Evolutionary conservation across 2,888 invertebrate genomes (phyloP).

Genomic region (Drosophila bunnanda): DNA sequence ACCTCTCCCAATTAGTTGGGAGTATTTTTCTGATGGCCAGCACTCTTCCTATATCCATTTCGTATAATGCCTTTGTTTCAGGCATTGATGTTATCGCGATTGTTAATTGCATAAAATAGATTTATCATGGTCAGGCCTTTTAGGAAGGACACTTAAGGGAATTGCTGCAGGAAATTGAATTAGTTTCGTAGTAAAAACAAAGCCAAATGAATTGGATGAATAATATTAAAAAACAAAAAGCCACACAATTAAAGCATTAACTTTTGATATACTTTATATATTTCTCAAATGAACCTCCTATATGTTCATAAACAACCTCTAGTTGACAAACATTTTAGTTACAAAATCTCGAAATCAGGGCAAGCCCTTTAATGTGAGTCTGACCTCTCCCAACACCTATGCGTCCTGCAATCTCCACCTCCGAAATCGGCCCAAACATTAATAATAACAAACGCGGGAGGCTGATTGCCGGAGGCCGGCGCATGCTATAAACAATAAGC

Average conservation of each 20-base stretch:
- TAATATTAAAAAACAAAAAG: neutral
- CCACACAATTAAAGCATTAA: no score
- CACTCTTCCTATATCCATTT: slow-evolving; percentile 19
- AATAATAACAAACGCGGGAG: slow-evolving; percentile 27
- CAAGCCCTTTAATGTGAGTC: neutral
- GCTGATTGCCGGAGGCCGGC: slow-evolving; percentile 28
- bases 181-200: neutral
- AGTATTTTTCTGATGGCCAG: slow-evolving; percentile 11
- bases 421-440: neutral
- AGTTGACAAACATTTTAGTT: neutral
- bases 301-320: no score
- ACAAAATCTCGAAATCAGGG: neutral
- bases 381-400: neutral
- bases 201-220: neutral
- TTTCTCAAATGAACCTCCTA: neutral
- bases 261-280: neutral
- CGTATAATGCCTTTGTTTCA: slow-evolving; percentile 6
- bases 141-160: slow-evolving; percentile 13
- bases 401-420: neutral
- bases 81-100: slow-evolving; percentile 18
- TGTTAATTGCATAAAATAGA: slow-evolving; percentile 23
- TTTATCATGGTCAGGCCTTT: slow-evolving; percentile 18
- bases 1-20: neutral
- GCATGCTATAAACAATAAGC: slow-evolving; percentile 72
- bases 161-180: slow-evolving; percentile 9